Evolutionary conservation across 2,888 invertebrate genomes (phyloP), one percentile per base, ranked within the genome.

Genomic region (Epistrophe eligans): DNA sequence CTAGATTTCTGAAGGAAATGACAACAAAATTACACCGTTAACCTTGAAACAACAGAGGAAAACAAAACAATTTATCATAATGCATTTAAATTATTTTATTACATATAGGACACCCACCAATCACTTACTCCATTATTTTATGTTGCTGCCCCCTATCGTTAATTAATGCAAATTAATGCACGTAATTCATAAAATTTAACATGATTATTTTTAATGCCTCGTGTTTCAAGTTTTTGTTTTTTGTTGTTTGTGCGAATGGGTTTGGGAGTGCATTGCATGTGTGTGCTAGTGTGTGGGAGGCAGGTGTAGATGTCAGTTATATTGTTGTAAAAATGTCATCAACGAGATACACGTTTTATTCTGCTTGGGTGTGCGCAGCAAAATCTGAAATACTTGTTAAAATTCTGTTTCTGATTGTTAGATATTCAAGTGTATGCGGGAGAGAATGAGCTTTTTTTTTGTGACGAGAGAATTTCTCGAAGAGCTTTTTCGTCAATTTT

Each of bases 91-190:
- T 58, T 58, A 62, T 70, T n/a, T n/a, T 50, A 52, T 24, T 24
- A 24, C 24, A 24, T 24, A 24, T 55, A 50, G 40, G 40, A 55
- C 70, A 70, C 67, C 52, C 24, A 55, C 52, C 8, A 35, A 0
- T 7, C 32, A 24, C 24, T 32, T 5, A 32, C 0, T 11, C 11
- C 11, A 19, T 13, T 17, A 15, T 67, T 60, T 60, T 67, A 60
- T 60, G 73, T 15, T 67, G 50, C 48, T 67, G 80, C 70, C 70
- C 70, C 70, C 52, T 55, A 40, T 70, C 58, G 76, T 64, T 84
- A 84, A 84, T 72, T 76, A 71, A 79, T 71, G 79, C 43, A 76
- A 84, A 79, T 84, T 72, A 80, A 52, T 77, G 52, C 71, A 60
- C 58, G 67, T 80, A 74, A 77, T 67, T 77, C 38, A 77, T 66